These are phyloP conservation scores for Camptogramma bilineatum DNA, from an alignment of 2,888 invertebrate genomes.

Conservation along the genomic window DNA sequence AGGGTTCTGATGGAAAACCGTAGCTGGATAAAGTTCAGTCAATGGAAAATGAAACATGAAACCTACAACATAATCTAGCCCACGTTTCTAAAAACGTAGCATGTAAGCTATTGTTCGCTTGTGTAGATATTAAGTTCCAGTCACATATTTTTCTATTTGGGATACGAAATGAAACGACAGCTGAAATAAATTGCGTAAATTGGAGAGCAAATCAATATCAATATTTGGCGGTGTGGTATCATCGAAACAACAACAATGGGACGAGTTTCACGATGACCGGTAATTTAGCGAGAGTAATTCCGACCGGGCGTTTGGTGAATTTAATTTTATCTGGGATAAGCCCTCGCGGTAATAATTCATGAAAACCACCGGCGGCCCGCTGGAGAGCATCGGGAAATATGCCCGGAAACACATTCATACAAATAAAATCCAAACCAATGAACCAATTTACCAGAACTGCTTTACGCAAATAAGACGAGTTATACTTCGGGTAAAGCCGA, in stretches of 20 bases:
- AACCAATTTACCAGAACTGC: slow-evolving; percentile 26
- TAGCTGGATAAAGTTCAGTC: neutral
- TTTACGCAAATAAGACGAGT: slow-evolving; percentile 26
- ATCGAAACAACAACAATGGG: slow-evolving; percentile 62
- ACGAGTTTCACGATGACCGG: slow-evolving; percentile 66
- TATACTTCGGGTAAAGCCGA: no score
- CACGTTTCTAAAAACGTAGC: neutral
- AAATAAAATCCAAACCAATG: slow-evolving; percentile 33
- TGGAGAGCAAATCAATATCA: slow-evolving; percentile 63
- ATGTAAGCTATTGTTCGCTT: slow-evolving; percentile 6
- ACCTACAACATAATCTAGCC: neutral
- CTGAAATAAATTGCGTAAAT: slow-evolving; percentile 41
- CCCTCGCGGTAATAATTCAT: slow-evolving; percentile 68
- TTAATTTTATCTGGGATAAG: slow-evolving; percentile 74
- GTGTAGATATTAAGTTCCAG: slow-evolving; percentile 3
- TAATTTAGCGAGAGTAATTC: slow-evolving; percentile 73
- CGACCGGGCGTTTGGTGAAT: slow-evolving; percentile 64
- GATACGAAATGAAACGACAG: slow-evolving; percentile 43
- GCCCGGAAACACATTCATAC: slow-evolving; percentile 30
- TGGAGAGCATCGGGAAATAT: slow-evolving; percentile 37
- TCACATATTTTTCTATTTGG: slow-evolving; percentile 36
- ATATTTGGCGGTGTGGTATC: slow-evolving; percentile 62
- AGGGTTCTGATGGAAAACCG: slow-evolving; percentile 1
- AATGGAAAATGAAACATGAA: neutral
- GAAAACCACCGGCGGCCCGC: slow-evolving; percentile 53